Conservation (phyloP, 2,113 vertebrate genomes). For the Gopherus evgoodei region DNA sequence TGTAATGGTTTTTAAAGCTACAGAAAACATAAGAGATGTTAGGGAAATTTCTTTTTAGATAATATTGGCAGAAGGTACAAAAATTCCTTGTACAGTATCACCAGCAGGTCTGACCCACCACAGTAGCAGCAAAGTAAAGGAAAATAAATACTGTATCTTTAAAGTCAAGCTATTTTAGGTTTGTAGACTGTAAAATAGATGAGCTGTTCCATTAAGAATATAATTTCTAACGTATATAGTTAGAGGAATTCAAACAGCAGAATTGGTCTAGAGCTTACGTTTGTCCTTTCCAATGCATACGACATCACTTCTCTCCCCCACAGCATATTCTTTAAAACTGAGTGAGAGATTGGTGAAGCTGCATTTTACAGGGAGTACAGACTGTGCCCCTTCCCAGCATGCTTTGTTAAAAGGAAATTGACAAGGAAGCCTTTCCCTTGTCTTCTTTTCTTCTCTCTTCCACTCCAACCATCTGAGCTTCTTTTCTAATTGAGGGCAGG, state of each 20-base stretch:
- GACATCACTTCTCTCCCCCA: not conserved
- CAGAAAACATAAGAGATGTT: not conserved
- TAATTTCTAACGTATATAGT: not conserved
- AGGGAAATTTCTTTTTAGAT: not conserved
- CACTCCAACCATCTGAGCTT: no score
- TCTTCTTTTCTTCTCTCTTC: not conserved
- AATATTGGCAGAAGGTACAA: not conserved
- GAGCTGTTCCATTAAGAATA: not conserved
- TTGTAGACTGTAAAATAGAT: not conserved
- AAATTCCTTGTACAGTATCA: not conserved
- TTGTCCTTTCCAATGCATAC: not conserved
- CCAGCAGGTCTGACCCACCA: not conserved
- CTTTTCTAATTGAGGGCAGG: not conserved
- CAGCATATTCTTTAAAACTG: not conserved
- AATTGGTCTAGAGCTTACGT: not conserved
- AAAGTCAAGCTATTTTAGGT: not conserved
- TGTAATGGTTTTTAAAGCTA: not conserved
- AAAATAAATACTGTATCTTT: not conserved
- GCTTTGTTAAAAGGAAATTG: not conserved
- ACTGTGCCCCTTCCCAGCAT: not conserved
- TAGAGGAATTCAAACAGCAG: not conserved
- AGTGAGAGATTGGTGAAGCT: not conserved
- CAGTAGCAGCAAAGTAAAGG: not conserved
- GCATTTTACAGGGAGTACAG: not conserved
- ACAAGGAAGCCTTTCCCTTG: rapidly evolving